Percentiles rank a stretch among this genome's conserved stretches.
Conservation (phyloP, 2,113 vertebrate genomes). For the Porphyrio hochstetteri region DNA sequence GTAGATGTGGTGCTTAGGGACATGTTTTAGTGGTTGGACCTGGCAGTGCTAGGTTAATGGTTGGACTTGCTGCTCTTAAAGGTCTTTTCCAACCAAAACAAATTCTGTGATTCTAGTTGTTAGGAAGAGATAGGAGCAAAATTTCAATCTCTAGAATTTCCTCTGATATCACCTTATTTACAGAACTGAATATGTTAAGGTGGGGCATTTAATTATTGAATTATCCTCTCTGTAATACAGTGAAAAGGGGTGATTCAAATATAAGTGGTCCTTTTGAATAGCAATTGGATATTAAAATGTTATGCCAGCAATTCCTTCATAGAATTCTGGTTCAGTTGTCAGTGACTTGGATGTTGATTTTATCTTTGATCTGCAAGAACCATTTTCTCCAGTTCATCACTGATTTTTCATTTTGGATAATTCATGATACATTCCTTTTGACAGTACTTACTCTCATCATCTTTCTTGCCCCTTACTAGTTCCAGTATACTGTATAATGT, state of each 20-base stretch:
- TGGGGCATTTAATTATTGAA: neutral
- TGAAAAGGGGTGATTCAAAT: neutral
- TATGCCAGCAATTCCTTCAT: neutral
- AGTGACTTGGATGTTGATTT: neutral
- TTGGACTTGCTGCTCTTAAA: no score
- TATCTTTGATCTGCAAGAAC: neutral
- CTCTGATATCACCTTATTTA: neutral
- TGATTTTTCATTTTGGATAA: neutral
- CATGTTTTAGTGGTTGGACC: no score
- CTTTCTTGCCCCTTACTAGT: neutral
- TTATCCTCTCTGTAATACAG: neutral
- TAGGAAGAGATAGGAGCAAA: neutral
- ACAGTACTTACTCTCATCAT: neutral
- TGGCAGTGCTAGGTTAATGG: no score
- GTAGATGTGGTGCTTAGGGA: no score
- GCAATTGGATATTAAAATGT: neutral
- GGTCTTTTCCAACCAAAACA: no score
- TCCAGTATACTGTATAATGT: neutral
- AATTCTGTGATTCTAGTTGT: neutral
- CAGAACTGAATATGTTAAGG: neutral
- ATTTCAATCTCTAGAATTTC: neutral
- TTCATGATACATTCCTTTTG: neutral
- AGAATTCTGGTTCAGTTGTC: neutral
- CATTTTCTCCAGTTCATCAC: neutral
- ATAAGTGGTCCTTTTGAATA: neutral